phyloP scores from a whole-genome alignment of 2,888 invertebrate genomes.

The Coenonympha glycerion region DNA sequence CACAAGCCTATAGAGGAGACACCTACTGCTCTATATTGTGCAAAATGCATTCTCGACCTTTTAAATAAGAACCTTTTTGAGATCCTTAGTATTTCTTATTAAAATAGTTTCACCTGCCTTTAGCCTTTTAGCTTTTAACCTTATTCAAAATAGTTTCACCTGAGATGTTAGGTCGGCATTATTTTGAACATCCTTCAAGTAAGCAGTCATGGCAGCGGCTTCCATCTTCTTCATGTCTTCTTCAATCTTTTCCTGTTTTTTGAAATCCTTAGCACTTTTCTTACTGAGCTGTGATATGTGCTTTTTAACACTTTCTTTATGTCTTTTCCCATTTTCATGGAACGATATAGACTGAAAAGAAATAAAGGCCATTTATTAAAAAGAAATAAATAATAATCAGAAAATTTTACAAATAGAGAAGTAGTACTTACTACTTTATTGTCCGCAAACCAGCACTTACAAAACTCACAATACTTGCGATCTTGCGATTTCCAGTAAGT shows the following conservation, averaged over 20 bases:
- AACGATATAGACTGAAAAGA: slow-evolving; percentile 89
- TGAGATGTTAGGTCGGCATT: slow-evolving; percentile 79
- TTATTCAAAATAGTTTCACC: slow-evolving; percentile 37
- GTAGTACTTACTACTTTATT: slow-evolving; percentile 87
- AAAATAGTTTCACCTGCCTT: too few species aligned
- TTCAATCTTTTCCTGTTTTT: slow-evolving; percentile 85
- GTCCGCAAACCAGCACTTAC: slow-evolving; percentile 98
- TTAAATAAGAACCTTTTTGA: too few species aligned
- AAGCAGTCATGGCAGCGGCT: slow-evolving; percentile 90
- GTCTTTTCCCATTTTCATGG: slow-evolving; percentile 94
- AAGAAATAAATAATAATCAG: too few species aligned
- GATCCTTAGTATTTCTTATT: too few species aligned
- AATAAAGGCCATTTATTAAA: too few species aligned
- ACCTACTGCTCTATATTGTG: too few species aligned
- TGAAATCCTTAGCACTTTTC: slow-evolving; percentile 86
- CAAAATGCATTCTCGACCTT: too few species aligned
- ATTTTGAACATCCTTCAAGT: slow-evolving; percentile 86
- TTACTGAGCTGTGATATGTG: slow-evolving; percentile 89
- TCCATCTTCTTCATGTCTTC: slow-evolving; percentile 91
- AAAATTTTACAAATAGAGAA: background rate
- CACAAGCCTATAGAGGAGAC: too few species aligned
- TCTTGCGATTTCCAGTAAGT: slow-evolving; percentile 98
- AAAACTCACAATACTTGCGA: slow-evolving; percentile 96
- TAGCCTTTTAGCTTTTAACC: too few species aligned
- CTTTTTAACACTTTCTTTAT: slow-evolving; percentile 93